Conservation (phyloP, 2,113 vertebrate species). For the Neomonachus schauinslandi region DNA sequence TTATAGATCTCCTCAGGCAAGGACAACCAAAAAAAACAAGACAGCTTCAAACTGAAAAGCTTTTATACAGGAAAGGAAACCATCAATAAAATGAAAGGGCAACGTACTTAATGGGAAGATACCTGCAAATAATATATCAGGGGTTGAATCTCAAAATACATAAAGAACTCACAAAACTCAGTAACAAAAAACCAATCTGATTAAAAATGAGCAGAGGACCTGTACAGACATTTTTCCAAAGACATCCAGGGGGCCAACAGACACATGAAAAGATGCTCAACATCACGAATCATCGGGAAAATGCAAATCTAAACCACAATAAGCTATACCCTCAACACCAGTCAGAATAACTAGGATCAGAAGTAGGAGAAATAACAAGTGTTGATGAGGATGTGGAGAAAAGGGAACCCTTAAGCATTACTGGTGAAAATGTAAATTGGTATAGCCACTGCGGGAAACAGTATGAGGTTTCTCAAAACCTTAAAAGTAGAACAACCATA, state of each 20-base stretch:
- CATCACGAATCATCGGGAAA: neutral
- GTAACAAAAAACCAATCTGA: neutral
- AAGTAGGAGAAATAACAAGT: neutral
- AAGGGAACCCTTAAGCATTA: neutral
- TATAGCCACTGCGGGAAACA: neutral
- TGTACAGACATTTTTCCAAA: neutral
- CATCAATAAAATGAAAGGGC: neutral
- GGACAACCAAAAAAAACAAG: neutral
- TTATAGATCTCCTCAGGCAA: neutral
- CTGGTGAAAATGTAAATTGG: neutral
- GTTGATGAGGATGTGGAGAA: neutral
- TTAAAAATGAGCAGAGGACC: neutral
- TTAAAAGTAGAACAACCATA: neutral
- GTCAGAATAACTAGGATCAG: neutral
- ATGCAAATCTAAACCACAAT: neutral
- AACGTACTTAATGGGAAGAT: neutral
- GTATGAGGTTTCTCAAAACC: neutral
- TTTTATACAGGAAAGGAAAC: neutral
- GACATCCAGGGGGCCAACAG: neutral
- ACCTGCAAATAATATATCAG: neutral
- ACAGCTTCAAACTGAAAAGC: neutral
- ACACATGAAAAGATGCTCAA: neutral
- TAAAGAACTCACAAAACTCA: neutral
- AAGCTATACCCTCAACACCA: neutral
- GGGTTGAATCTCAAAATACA: neutral